Conservation (phyloP, 2,113 vertebrate genomes). For the Albula glossodonta region DNA sequence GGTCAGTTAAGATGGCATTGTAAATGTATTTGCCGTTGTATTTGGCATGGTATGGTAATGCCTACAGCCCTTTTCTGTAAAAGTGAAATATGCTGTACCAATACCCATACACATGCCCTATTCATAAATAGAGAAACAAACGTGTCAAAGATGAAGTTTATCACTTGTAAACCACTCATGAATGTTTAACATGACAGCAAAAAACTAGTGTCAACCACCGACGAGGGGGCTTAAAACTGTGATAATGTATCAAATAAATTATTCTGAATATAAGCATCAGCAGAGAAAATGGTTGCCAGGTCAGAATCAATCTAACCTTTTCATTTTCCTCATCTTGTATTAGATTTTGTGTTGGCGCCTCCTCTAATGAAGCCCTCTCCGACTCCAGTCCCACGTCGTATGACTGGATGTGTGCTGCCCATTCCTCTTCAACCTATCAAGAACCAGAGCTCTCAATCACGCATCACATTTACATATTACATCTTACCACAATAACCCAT, state of each 20-base stretch:
- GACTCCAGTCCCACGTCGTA: slow-evolving; percentile 64
- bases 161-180: not conserved
- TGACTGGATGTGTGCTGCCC: slow-evolving; percentile 51
- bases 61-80: too few relatives aligned
- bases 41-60: too few relatives aligned
- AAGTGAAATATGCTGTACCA: not conserved
- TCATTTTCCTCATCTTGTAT: slow-evolving; percentile 60
- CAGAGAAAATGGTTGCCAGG: not conserved
- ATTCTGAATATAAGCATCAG: not conserved
- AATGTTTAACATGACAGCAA: not conserved
- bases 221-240: too few relatives aligned
- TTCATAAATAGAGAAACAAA: not conserved
- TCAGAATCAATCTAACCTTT: slow-evolving; percentile 48
- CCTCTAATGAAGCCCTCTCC: slow-evolving; percentile 55
- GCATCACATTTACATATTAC: not conserved
- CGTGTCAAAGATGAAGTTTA: not conserved
- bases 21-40: too few relatives aligned
- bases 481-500: not conserved
- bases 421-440: slow-evolving; percentile 72
- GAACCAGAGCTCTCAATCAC: slow-evolving; percentile 7
- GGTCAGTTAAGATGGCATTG: too few relatives aligned
- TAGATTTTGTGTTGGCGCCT: slow-evolving; percentile 57
- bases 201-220: not conserved
- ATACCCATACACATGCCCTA: not conserved
- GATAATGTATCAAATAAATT: not conserved